These are phyloP conservation scores for Orthosia incerta DNA, from an alignment of 2,888 invertebrate species.

Conservation along the genomic window DNA sequence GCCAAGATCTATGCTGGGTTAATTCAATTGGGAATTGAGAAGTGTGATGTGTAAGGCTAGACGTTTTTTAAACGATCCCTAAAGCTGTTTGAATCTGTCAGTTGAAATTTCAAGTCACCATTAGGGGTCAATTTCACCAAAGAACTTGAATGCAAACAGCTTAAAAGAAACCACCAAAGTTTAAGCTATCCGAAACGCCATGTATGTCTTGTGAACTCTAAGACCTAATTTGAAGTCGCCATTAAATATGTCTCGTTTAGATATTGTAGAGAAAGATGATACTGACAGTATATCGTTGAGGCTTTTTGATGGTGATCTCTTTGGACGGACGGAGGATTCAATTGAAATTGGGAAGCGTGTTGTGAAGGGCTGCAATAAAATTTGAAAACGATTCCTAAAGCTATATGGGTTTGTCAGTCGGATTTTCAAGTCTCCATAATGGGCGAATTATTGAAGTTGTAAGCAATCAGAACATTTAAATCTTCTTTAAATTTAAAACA, in stretches of 20 bases:
- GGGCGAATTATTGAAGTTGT: too few relatives aligned
- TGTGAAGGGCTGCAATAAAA: neutral
- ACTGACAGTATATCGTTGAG: slow-evolving; percentile 68
- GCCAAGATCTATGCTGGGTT: slow-evolving; percentile 40
- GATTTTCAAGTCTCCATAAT: too few relatives aligned
- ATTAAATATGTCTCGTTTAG: too few relatives aligned
- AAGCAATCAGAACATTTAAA: too few relatives aligned
- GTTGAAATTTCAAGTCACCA: too few relatives aligned
- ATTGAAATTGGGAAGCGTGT: slow-evolving; percentile 21
- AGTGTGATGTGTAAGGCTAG: neutral
- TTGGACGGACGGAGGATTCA: slow-evolving; percentile 7
- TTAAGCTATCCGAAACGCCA: too few relatives aligned
- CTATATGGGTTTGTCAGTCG: neutral
- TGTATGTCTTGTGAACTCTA: too few relatives aligned
- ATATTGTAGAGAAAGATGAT: slow-evolving; percentile 24
- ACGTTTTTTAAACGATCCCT: neutral
- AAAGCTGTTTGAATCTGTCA: neutral
- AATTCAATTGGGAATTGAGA: slow-evolving; percentile 31
- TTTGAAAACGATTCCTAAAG: neutral
- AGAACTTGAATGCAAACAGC: too few relatives aligned
- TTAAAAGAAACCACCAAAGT: too few relatives aligned
- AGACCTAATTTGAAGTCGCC: too few relatives aligned
- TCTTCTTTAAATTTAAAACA: too few relatives aligned
- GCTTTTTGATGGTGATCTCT: slow-evolving; percentile 64
- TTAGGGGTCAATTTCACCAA: too few relatives aligned